Evolutionary conservation across 2,113 vertebrate genomes (phyloP), one percentile per base, ranked within the genome.

Genomic region (Ornithorhynchus anatinus): DNA sequence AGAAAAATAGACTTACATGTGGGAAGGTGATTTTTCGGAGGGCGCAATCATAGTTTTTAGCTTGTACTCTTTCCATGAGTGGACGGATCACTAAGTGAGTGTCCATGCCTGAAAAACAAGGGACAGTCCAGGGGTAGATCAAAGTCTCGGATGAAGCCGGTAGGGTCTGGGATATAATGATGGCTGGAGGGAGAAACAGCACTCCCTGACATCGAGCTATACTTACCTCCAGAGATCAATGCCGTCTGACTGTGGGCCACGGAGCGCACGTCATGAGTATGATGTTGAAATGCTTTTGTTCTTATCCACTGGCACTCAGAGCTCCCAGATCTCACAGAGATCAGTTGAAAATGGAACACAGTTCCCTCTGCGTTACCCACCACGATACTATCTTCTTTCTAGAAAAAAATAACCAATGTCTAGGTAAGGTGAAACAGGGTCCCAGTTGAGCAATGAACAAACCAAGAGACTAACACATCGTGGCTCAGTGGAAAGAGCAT

Each of bases 31-130:
- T 91, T 72, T 94, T 98, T 20, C 94, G 92, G 11, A 96, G 81
- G 0, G 44, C 91, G 0, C 95, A 87, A 0, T 96, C 96, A 0
- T 91, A 91, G 22, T 92, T 89, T 77, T 94, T 95, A 56, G 91
- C 92, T 39, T 96, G 94, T 37, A 96, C 39, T 61, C 91, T 98
- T 78, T 98, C 96, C 93, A 99, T 89, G 59, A 99, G 93, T 1
- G 97, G 97, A 14, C 94, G 94, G 77, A 97, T 95, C 12, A 97
- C 95, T 62, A 99, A 82, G 78, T 96, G 95, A 1, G 96, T 96
- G 0, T 99, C 97, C 65, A 97, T 90, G 48, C 98, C 98, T 99
- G 80, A 42, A 38, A 40, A 4, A 8, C 39, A 17, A 68, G 25
- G 19, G 22, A 35, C 7, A 0, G 47, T 0, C 13, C 2, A 7